Base-by-base conservation (phyloP, 2,888 invertebrate genomes). In the Pammene aurita region DNA sequence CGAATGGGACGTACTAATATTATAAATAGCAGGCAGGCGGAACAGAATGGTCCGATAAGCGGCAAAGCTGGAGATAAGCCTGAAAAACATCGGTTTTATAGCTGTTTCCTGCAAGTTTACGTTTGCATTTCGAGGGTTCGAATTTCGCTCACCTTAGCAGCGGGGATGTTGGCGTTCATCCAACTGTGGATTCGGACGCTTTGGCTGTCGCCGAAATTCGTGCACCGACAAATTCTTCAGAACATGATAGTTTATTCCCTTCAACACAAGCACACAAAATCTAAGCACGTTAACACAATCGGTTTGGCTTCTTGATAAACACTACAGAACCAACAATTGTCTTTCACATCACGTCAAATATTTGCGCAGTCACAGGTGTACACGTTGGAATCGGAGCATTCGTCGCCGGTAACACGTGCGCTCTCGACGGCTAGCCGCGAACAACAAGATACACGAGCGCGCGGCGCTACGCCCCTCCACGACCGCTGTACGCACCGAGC, bases 121-220 rank as follows among this genome's bases (percentile, higher is more conserved):
- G 73, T 77, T 76, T 72, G 77, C 74, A 75, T 78, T 26, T 74
- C 73, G 68, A 75, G 77, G 74, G 77, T 79, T 75, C 75, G 78
- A 74, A 80, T 80, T 80, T 81, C 77, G 78, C 89, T 90, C 84
- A 92, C 92, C 92, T 92, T 88, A 88, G 88, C 80, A 85, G 85
- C 83, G 82, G 87, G 84, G 83, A 82, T 86, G 81, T 90, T 92
- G 92, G 92, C 90, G 88, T 89, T 89, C 92, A 92, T 92, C 92
- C 92, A 92, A 92, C 83, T 87, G 82, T 81, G 81, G 83, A 84
- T 82, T 82, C 78, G 82, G 83, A 85, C 87, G 86, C 84, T 81
- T 83, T 83, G 90, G 87, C 87, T 86, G 85, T 87, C 88, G 88
- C 90, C 89, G 88, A 90, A 88, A 81, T 80, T 84, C 78, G 80